These are phyloP conservation scores for Armadillidium nasatum DNA, from an alignment of 1,140 invertebrate genomes.

Conservation along the genomic window DNA sequence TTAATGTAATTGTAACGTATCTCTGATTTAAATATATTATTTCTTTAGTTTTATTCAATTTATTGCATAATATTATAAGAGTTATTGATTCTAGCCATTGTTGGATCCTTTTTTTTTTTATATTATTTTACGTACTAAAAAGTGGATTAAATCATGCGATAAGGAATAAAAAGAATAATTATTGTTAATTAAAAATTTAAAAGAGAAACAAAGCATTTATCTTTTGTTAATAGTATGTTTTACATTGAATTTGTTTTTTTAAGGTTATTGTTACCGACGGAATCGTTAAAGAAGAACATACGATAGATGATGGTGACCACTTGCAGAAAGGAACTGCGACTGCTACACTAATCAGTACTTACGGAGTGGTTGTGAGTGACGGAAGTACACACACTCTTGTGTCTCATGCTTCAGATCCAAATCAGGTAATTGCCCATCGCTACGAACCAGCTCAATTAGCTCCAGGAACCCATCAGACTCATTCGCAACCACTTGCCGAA, in stretches of 20 bases:
- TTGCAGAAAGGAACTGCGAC: neutral
- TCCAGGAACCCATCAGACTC: slow-evolving; percentile 28
- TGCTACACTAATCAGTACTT: neutral
- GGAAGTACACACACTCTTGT: neutral
- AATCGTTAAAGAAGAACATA: neutral
- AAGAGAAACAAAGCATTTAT: no score
- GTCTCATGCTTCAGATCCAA: neutral
- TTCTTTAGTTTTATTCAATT: no score
- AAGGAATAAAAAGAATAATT: no score
- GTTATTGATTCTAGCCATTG: no score
- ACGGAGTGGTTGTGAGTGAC: slow-evolving; percentile 1
- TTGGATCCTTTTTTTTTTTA: no score
- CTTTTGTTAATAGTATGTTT: no score
- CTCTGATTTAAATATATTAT: no score
- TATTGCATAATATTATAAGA: no score
- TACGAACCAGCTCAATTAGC: neutral
- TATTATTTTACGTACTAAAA: no score
- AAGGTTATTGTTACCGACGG: neutral
- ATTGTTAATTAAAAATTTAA: no score
- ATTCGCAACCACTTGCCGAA: slow-evolving; percentile 38
- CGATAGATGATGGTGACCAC: neutral
- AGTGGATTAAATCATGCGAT: no score
- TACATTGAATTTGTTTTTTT: neutral
- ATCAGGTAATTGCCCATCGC: neutral
- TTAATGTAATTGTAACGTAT: no score